Base-by-base conservation (phyloP, 2,797 vertebrate genomes). In the Masticophis lateralis region DNA sequence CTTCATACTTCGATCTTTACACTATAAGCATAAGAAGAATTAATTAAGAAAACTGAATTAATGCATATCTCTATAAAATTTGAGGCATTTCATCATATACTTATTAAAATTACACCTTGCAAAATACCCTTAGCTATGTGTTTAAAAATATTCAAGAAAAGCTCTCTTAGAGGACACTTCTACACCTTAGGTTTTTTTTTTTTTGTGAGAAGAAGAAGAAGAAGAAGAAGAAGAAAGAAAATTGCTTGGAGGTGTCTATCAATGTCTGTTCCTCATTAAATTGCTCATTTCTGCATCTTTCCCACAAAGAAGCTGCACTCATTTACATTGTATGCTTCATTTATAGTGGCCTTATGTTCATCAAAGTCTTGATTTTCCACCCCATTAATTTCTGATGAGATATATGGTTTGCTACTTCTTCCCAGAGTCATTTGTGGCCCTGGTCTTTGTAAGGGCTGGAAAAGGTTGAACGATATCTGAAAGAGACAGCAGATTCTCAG, bases 311-410 rank as follows among this genome's bases (percentile, higher is more conserved):
- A 93, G 89, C 89, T 90, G 63, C 61, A 93, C 79, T 96, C 94
- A 93, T 94, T 94, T 92, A 90, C 93, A 95, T 89, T 94, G 94
- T 91, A 92, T 90, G 69, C 89, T 94, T 94, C 92, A 94, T 96
- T 96, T 96, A 92, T 61, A 94, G 90, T 86, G 69, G 74, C 90
- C 89, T 90, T 94, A 96, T 93, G 92, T 91, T 96, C 93, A 93
- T 94, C 94, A 96, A 96, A 95, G 95, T 92, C 95, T 22, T 94
- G 92, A 95, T 94, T 95, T 96, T 96, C 93, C 93, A 95, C 93
- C 90, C 79, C 90, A 74, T 95, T 95, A 94, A 95, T 91, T 92
- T 95, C 94, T 13, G 22, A 96, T 91, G 57, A 95, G 90, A 93
- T 92, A 86, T n/a, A 93, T 94, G 59, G 91, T 95, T 95, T 95